Evolutionary conservation across 1,140 invertebrate species (phyloP), one percentile per base, ranked within the genome.

Genomic region (Lepidotrigona ventralis): DNA sequence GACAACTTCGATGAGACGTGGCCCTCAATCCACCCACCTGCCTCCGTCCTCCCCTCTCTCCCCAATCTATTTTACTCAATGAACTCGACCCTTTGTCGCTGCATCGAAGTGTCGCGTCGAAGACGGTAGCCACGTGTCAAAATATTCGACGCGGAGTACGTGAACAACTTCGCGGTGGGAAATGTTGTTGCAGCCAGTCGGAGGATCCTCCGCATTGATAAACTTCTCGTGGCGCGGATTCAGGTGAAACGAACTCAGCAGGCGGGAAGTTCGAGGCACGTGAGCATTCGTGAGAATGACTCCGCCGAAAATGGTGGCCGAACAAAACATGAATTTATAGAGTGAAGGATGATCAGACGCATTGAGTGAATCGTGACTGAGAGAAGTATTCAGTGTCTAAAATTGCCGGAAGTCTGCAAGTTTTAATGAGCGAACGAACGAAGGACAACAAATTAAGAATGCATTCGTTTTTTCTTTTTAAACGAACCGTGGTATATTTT

Each of bases 1-100:
- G 66, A 75, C 75, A 85, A 85, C 63, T 85, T 81, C 53, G 78
- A 88, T 88, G 79, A 87, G 81, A 79, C 82, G 86, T n/a, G 63
- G 58, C 69, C 73, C 64, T 8, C 39, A 8, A 8, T 46, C 39
- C 39, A 33, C 33, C 33, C 33, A 33, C 33, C 33, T 33, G 33
- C 33, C 33, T 33, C 33, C n/a, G n/a, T n/a, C n/a, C n/a, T n/a
- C 33, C 56, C 11, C 56, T 58, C 21, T 11, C 56, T 11, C 4
- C 23, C 54, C 51, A 63, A 81, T 60, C 64, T 75, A 68, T 58
- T 79, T 79, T 63, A 74, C 82, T 75, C 74, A 58, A 85, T 81
- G 87, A 73, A 87, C 79, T 81, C 46, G 51, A 56, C n/a, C 83
- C 86, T 85, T 87, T 81, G 82, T 84, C 72, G 17, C 15, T n/a